A percentile compares a stretch with the other conserved stretches of the same genome.
Evolutionary conservation across 2,888 invertebrate species (phyloP).

Genomic region (Unio pictorum): DNA sequence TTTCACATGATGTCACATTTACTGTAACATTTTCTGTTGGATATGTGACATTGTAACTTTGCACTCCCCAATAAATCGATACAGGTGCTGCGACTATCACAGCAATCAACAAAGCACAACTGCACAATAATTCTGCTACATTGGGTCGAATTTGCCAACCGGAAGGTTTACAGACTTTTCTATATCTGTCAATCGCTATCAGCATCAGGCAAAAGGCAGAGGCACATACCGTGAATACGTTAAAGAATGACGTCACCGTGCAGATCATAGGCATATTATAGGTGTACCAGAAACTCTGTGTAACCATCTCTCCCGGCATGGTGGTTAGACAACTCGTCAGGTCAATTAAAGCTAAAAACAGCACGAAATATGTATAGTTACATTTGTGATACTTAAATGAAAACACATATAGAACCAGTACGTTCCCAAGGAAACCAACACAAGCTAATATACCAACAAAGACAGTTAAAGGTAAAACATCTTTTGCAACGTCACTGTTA

Average conservation of each 20-base stretch:
- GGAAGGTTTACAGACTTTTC: slow-evolving; percentile 18
- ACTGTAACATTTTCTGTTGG: slow-evolving; percentile 1
- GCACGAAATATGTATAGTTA: slow-evolving; percentile 29
- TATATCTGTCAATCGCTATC: slow-evolving; percentile 19
- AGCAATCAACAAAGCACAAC: slow-evolving; percentile 2
- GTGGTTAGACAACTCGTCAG: slow-evolving; percentile 23
- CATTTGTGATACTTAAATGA: slow-evolving; percentile 21
- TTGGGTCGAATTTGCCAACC: slow-evolving; percentile 16
- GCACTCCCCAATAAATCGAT: slow-evolving; percentile 14
- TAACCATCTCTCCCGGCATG: slow-evolving; percentile 30
- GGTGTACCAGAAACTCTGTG: slow-evolving; percentile 26
- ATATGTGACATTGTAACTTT: not conserved
- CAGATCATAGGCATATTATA: slow-evolving; percentile 20
- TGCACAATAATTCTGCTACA: slow-evolving; percentile 10
- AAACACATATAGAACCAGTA: slow-evolving; percentile 27
- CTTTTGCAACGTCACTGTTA: slow-evolving; percentile 15
- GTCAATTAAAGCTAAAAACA: slow-evolving; percentile 27
- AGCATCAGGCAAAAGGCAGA: slow-evolving; percentile 14
- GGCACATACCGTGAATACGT: slow-evolving; percentile 12
- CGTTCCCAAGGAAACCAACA: slow-evolving; percentile 27
- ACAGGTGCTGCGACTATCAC: slow-evolving; percentile 13
- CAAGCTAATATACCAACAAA: slow-evolving; percentile 22
- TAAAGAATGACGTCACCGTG: slow-evolving; percentile 17
- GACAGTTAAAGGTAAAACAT: slow-evolving; percentile 17
- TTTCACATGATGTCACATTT: slow-evolving; percentile 17